phyloP scores from a whole-genome alignment of 64 coral and sea anemone genomes.

The Stichodactyla mertensii region DNA sequence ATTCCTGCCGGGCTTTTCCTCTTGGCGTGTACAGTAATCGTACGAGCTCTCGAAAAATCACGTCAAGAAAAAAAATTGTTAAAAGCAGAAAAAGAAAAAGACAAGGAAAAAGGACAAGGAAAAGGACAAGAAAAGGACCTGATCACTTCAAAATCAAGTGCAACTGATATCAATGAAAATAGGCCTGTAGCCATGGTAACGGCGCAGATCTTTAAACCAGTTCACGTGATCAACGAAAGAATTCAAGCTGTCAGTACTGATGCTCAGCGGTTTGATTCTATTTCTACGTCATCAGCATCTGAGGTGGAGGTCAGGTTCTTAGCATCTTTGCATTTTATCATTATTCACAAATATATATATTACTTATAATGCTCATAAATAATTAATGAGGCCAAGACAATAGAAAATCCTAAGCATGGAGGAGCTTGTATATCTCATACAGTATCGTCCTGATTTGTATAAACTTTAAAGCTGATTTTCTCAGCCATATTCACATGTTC shows the following conservation, averaged over 20 bases:
- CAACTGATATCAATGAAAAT: constrained; percentile 2
- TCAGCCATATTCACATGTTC: no score
- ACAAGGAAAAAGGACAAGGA: neutral
- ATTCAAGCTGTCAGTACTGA: neutral
- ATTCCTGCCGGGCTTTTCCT: constrained; percentile 27
- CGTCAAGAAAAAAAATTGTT: neutral
- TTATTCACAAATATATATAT: no score
- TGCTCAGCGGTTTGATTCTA: neutral
- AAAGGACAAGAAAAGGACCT: neutral
- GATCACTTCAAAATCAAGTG: neutral
- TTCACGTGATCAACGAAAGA: neutral
- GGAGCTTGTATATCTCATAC: no score
- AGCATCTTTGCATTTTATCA: no score
- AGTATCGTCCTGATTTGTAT: no score
- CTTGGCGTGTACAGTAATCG: constrained; percentile 16
- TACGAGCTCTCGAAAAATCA: constrained; percentile 17
- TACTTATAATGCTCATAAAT: no score
- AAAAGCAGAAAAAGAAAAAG: neutral
- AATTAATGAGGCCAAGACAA: no score
- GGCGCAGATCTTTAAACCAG: neutral
- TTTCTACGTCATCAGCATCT: constrained; percentile 2
- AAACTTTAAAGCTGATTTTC: no score
- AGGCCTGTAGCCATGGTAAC: neutral
- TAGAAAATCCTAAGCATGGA: no score
- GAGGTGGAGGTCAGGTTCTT: neutral